These are phyloP conservation scores for Gorsachius magnificus DNA, from an alignment of 2,797 vertebrate species.

Conservation along the genomic window DNA sequence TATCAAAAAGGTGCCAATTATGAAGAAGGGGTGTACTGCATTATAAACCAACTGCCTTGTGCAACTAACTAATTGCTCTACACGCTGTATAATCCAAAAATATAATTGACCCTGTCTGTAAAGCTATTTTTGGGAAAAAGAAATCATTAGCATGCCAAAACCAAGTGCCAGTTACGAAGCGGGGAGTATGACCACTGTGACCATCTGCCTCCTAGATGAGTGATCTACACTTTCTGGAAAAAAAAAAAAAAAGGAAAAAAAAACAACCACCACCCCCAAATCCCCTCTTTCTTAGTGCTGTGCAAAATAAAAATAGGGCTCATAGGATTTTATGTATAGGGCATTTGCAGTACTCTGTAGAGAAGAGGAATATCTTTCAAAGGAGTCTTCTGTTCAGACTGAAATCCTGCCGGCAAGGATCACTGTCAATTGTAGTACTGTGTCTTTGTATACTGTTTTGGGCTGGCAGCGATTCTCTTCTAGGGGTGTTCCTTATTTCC, in stretches of 20 bases:
- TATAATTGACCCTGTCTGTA: constrained; percentile 54
- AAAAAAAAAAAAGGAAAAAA: not conserved
- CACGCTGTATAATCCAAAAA: constrained; percentile 9
- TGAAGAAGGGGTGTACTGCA: not conserved
- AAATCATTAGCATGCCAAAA: constrained; percentile 59
- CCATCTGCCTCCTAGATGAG: constrained; percentile 50
- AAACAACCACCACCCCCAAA: not conserved
- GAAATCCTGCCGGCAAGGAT: not conserved
- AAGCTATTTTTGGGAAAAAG: constrained; percentile 50
- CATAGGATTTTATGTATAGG: not conserved
- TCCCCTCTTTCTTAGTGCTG: not conserved
- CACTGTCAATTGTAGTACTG: not conserved
- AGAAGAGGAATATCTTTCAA: constrained; percentile 7
- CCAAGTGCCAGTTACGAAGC: constrained; percentile 36
- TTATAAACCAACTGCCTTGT: constrained; percentile 50
- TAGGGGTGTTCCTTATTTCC: not conserved
- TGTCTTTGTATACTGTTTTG: not conserved
- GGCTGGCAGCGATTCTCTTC: not conserved
- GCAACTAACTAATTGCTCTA: constrained; percentile 41
- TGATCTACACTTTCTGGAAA: not conserved
- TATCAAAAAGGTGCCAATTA: constrained; percentile 54
- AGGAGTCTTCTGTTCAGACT: constrained; percentile 6
- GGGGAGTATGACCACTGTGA: constrained; percentile 20
- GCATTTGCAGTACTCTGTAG: not conserved
- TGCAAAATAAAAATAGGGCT: not conserved